Base-by-base conservation (phyloP, 2,113 vertebrate genomes). In the Anguilla rostrata region DNA sequence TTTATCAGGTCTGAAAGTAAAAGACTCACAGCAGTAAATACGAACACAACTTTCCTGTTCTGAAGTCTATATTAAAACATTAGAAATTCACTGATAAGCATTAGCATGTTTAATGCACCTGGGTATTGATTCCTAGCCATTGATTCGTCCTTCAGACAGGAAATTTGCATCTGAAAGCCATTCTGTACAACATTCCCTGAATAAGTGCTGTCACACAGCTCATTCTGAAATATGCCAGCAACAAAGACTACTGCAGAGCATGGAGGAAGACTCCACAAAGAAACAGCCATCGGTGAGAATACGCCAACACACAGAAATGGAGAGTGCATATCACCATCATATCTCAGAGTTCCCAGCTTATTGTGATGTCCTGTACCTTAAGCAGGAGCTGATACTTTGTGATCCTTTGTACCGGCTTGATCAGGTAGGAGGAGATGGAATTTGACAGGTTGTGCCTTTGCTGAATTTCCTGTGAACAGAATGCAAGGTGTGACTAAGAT, bases 401-500 rank as follows among this genome's bases (percentile, higher is more conserved):
- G 95, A 99, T 99, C 92, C 98, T 97, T 94, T 99, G 98, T 60
- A 99, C 98, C 15, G 98, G 98, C 91, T 99, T 99, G 91, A 99
- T 99, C 92, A 99, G 97, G 92, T 99, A 99, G 89, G 98, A 99
- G 88, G 98, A 99, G 93, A 99, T 99, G 87, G 98, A 99, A 93
- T 99, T 99, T 82, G 97, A 96, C 92, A 99, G 95, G 46, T 97
- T 97, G 0, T 98, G 98, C 87, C 96, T 96, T 92, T 99, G 98
- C 92, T 99, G 98, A 81, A 99, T 99, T 92, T 99, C 98, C 98
- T 99, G 89, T 34, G 91, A 91, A 90, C 56, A 90, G 87, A 41
- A 53, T 87, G 86, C 39, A 84, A 2, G 39, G 41, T 7, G 39
- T 20, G 43, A 56, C 29, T 3, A 26, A 15, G 41, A 7, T 26